Evolutionary conservation across 2,113 vertebrate species (phyloP).

Genomic region (Callospermophilus lateralis): DNA sequence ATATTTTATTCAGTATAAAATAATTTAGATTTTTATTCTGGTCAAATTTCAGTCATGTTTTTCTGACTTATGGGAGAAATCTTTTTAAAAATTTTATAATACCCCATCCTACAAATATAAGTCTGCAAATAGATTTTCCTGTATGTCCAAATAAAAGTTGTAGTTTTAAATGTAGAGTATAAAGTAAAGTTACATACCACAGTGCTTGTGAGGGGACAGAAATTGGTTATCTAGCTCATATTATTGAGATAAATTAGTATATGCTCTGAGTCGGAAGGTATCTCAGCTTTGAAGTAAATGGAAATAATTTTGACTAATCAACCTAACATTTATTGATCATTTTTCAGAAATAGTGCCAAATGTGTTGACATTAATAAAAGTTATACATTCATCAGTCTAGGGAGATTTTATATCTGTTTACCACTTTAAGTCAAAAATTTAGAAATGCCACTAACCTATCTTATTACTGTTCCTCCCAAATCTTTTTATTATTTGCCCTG

Average conservation of each 20-base stretch:
- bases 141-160: not conserved
- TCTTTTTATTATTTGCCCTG: not conserved
- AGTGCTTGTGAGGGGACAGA: not conserved
- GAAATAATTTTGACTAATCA: conserved; percentile 22
- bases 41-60: conserved; percentile 45
- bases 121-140: not conserved
- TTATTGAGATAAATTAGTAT: not conserved
- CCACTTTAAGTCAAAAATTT: conserved; percentile 1
- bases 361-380: not conserved
- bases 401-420: not conserved
- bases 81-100: not conserved
- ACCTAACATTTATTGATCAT: conserved; percentile 7
- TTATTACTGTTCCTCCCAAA: not conserved
- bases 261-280: not conserved
- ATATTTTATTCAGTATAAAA: conserved; percentile 26
- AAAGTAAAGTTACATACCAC: conserved; percentile 22
- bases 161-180: not conserved
- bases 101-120: not conserved
- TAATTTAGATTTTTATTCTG: conserved; percentile 32
- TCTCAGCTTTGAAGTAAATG: conserved; percentile 28
- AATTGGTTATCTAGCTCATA: not conserved
- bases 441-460: not conserved
- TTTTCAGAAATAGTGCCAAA: conserved; percentile 40
- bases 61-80: not conserved
- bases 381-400: not conserved